These are phyloP conservation scores for Drosophila elegans DNA, from an alignment of 1,140 invertebrate species.

Conservation along the genomic window DNA sequence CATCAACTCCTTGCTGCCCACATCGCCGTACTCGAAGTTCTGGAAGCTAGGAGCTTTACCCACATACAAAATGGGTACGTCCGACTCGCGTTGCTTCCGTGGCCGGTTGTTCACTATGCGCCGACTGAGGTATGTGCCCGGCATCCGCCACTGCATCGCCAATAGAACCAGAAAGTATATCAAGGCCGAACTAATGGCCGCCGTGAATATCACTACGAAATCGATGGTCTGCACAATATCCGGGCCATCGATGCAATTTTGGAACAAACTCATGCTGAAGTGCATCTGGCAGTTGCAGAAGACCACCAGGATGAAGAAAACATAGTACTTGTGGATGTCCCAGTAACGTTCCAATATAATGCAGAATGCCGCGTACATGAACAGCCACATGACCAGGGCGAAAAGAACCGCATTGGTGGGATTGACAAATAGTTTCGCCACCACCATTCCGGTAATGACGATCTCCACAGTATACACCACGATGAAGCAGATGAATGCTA, in stretches of 20 bases:
- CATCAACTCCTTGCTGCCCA: constrained; percentile 54
- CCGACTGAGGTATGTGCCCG: constrained; percentile 55
- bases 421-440: constrained; percentile 54
- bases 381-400: constrained; percentile 55
- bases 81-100: not conserved
- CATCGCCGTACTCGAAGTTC: constrained; percentile 69
- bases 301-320: constrained; percentile 46
- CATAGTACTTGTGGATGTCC: constrained; percentile 37
- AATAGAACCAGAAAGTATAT: constrained; percentile 24
- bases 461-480: constrained; percentile 51
- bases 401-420: constrained; percentile 54
- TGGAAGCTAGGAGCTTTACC: constrained; percentile 44
- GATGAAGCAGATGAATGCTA: constrained; percentile 32
- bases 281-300: constrained; percentile 69
- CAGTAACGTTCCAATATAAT: constrained; percentile 55
- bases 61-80: constrained; percentile 7
- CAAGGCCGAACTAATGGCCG: constrained; percentile 14
- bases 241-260: constrained; percentile 16
- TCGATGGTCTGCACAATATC: constrained; percentile 6
- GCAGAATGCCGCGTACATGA: constrained; percentile 63
- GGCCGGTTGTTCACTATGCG: constrained; percentile 27
- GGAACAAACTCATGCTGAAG: constrained; percentile 55
- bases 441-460: constrained; percentile 54
- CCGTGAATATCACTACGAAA: constrained; percentile 28
- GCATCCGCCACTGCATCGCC: constrained; percentile 52